Evolutionary conservation across 2,797 vertebrate genomes (phyloP).

Genomic region (Setipinna tenuifilis): DNA sequence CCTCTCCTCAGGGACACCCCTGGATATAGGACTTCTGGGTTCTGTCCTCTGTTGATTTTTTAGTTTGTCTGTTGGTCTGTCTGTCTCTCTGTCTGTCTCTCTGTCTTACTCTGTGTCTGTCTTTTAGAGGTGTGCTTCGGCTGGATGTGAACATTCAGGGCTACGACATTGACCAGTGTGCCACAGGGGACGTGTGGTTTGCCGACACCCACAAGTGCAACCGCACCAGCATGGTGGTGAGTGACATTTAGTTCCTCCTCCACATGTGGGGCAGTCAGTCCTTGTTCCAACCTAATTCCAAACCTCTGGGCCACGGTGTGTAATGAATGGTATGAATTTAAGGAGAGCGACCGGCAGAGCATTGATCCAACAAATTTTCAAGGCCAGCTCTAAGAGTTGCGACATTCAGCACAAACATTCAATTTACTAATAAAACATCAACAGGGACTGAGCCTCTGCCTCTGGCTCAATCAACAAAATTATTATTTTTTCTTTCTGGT

Average conservation of each 20-base stretch:
- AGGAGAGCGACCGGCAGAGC: not conserved
- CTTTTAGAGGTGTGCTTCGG: constrained; percentile 85
- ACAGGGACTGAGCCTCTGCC: not conserved
- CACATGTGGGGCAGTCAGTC: not conserved
- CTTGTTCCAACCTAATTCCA: not conserved
- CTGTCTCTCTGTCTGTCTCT: not conserved
- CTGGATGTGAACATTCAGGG: constrained; percentile 87
- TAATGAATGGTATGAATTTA: not conserved
- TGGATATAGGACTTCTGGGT: too few species aligned
- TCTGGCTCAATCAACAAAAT: not conserved
- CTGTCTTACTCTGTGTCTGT: not conserved
- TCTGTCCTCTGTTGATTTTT: too few species aligned
- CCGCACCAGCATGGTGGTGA: constrained; percentile 93
- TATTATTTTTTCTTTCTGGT: not conserved
- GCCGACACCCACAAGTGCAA: constrained; percentile 89
- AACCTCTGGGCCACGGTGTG: not conserved
- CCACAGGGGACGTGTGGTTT: constrained; percentile 83
- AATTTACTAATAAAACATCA: constrained; percentile 8
- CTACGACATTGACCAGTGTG: constrained; percentile 87
- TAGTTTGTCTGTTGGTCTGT: not conserved
- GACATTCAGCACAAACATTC: constrained; percentile 22
- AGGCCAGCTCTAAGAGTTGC: not conserved
- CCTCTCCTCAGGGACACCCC: too few species aligned
- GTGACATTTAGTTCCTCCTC: not conserved
- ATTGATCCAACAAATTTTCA: constrained; percentile 8